Evolutionary conservation across 2,888 invertebrate species (phyloP).

Genomic region (Eristalis pertinax): DNA sequence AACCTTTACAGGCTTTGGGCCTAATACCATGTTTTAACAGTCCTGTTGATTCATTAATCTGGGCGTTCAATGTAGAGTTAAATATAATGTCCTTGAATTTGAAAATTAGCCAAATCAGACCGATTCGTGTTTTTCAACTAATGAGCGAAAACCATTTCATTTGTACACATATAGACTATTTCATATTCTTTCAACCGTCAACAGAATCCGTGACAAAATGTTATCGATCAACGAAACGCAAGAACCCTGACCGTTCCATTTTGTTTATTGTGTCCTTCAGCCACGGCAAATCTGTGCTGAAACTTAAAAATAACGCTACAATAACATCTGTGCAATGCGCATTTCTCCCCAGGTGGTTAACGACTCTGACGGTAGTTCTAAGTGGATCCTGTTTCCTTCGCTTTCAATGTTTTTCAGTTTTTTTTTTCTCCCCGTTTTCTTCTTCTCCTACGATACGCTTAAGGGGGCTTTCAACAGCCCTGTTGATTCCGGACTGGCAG

Average conservation of each 20-base stretch:
- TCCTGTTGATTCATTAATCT: too few species aligned
- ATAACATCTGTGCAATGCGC: slow-evolving; percentile 48
- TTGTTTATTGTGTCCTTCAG: background rate
- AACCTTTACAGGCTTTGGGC: too few species aligned
- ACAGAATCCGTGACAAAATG: background rate
- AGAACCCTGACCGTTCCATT: background rate
- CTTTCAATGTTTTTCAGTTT: background rate
- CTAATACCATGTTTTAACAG: too few species aligned
- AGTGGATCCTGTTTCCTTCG: slow-evolving; percentile 18
- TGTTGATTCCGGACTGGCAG: slow-evolving; percentile 59
- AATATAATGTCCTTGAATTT: too few species aligned
- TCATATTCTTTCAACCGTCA: too few species aligned
- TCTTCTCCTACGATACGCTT: slow-evolving; percentile 24
- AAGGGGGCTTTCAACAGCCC: slow-evolving; percentile 30
- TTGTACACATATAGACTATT: too few species aligned
- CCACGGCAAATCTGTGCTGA: slow-evolving; percentile 11
- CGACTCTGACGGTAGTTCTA: slow-evolving; percentile 10
- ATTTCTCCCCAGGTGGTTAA: slow-evolving; percentile 44
- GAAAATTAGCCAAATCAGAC: too few species aligned
- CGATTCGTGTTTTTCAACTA: too few species aligned
- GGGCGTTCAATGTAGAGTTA: too few species aligned
- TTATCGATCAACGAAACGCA: background rate
- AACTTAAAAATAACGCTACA: slow-evolving; percentile 20
- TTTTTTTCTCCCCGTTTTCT: background rate
- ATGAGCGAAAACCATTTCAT: too few species aligned